These are phyloP conservation scores for Drosophila robusta DNA, from an alignment of 2,888 invertebrate species.

Conservation along the genomic window DNA sequence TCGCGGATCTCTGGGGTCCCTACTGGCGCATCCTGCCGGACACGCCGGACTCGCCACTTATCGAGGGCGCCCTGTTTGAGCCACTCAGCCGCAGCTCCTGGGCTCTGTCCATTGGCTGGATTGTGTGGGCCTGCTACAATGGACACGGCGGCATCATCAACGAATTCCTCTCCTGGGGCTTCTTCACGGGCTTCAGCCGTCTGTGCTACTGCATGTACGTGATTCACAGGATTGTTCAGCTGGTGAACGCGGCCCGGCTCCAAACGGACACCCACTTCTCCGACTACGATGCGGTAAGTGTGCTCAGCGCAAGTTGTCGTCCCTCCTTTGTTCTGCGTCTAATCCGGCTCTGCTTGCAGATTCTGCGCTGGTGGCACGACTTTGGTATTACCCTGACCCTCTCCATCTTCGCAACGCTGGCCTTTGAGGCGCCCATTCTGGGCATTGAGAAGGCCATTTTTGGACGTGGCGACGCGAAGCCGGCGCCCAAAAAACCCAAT, in stretches of 20 bases:
- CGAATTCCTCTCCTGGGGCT: constrained; percentile 82
- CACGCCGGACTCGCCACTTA: constrained; percentile 67
- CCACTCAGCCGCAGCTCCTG: constrained; percentile 82
- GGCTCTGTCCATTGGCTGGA: constrained; percentile 83
- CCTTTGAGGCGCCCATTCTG: constrained; percentile 86
- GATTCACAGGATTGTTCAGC: constrained; percentile 82
- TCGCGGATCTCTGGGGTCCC: constrained; percentile 82
- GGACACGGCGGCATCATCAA: constrained; percentile 84
- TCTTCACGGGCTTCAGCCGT: constrained; percentile 83
- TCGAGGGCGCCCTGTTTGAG: constrained; percentile 84
- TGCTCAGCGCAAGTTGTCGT: neutral
- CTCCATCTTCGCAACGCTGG: constrained; percentile 84
- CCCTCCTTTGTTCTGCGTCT: constrained; percentile 7
- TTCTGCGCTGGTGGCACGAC: constrained; percentile 85
- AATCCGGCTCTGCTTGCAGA: constrained; percentile 64
- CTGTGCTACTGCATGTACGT: constrained; percentile 84
- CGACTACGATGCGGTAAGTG: constrained; percentile 82
- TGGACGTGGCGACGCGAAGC: constrained; percentile 50
- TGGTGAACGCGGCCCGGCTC: constrained; percentile 77
- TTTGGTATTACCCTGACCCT: constrained; percentile 83
- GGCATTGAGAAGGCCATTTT: constrained; percentile 85
- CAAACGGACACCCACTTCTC: constrained; percentile 83
- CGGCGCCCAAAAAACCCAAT: constrained; percentile 52
- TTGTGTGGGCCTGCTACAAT: constrained; percentile 84
- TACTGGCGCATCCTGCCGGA: constrained; percentile 81